Base-by-base conservation (phyloP, 2,797 vertebrate genomes). In the Mormyrops attenuatus region DNA sequence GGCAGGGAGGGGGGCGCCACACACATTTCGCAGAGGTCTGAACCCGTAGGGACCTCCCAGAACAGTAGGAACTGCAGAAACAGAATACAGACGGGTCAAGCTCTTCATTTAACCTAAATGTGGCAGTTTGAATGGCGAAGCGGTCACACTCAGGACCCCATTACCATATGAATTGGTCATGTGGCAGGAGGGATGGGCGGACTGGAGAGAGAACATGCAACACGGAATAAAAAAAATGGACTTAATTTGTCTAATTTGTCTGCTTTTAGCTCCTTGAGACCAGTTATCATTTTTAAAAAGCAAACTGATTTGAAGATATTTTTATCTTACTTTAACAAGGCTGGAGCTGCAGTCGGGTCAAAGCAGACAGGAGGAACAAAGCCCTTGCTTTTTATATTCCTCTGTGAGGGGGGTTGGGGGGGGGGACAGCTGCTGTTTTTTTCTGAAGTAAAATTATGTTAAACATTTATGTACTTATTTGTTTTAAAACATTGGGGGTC, bases 401-500 rank as follows among this genome's bases (percentile, higher is more conserved):
- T 34, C 9, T 34, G 7, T n/a, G 3, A 1, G 82, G 2, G 82
- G 41, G 82, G 1, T 2, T n/a, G 85, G 50, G 49, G 4, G 13
- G 15, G 50, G 85, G 49, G 20, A 49, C 49, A 44, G 80, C n/a
- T n/a, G 80, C 80, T 3, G 80, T 22, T 49, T 44, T 52, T 50
- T 86, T 30, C 4, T 86, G 11, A 86, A 34, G 15, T 38, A 50
- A 53, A 55, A 38, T 34, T n/a, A 30, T 49, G 49, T 34, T 86
- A 34, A 55, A 34, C 15, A 1, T 53, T 34, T 0, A 53, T 86
- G 38, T 49, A 22, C 17, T n/a, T 84, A 34, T 50, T 26, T 26
- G 49, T 86, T 53, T 86, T 34, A 88, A 87, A 82, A 57, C 84
- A 60, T 88, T 89, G 88, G 82, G 88, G 66, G 49, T 49, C 34